Base-by-base conservation (phyloP, 2,797 vertebrate species). In the Phyllotis vaccarum region DNA sequence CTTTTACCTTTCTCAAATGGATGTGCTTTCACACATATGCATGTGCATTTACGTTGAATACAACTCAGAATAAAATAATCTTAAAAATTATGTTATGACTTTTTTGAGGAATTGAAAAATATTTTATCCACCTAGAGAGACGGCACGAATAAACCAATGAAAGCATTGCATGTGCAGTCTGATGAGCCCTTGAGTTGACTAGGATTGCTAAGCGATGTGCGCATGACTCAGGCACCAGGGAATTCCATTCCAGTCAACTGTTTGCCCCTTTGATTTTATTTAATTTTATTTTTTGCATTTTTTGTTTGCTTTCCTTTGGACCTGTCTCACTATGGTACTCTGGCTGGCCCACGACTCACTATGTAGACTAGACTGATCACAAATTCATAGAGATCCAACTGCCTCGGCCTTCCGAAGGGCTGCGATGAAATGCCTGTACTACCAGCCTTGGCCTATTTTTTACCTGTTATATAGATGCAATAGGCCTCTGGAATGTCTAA, bases 1-100 rank as follows among this genome's bases (percentile, higher is more conserved):
- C 19, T 46, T 37, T 46, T n/a, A 81, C 24, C 12, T 9, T 52
- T 12, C 58, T 37, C n/a, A 60, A 2, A 31, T 1, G 9, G 4
- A 6, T 16, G 49, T n/a, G 11, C 17, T 8, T 2, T 12, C 2
- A 37, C 27, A 8, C 21, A 10, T 10, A 2, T 34, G 13, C 21
- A 5, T 86, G 9, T 52, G 31, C 40, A 46, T 34, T 92, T 90
- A 81, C 72, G 80, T 27, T 34, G 49, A 43, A 29, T 16, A 46
- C 56, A 75, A 54, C n/a, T 52, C 24, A 31, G 46, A 66, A 91
- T 49, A 76, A 56, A 94, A 49, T 2, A 56, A 56, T 56, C 37
- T 66, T 60, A 66, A 82, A 60, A 70, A 58, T 12, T 24, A 31
- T 5, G 1, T 37, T 56, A 31, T 72, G 8, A 29, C 27, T 56